phyloP scores from a whole-genome alignment of 2,113 vertebrate species.

The Centropristis striata region DNA sequence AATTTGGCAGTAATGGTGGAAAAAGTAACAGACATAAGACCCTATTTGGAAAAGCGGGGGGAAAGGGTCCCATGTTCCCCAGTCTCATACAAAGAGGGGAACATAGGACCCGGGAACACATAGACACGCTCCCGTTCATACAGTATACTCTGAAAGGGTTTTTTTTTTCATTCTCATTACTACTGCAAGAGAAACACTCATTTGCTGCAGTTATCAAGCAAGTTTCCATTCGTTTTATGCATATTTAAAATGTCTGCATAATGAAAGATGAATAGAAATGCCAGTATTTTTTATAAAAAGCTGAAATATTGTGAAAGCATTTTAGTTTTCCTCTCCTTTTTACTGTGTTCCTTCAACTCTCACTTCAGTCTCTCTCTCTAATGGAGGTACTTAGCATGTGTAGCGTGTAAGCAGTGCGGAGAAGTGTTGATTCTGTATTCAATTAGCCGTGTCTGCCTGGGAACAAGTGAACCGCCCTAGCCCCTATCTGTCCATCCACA shows the following conservation, averaged over 20 bases:
- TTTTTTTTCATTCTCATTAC: not conserved
- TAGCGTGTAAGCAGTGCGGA: slow-evolving; percentile 73
- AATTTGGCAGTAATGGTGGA: too few relatives aligned
- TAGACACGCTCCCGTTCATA: too few relatives aligned
- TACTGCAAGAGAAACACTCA: not conserved
- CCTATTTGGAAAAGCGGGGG: too few relatives aligned
- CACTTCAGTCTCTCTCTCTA: slow-evolving; percentile 24
- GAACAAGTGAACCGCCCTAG: slow-evolving; percentile 55
- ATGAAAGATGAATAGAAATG: not conserved
- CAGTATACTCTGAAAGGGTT: too few relatives aligned
- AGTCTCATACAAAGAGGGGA: too few relatives aligned
- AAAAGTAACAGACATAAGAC: too few relatives aligned
- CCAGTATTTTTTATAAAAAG: not conserved
- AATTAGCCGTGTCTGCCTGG: slow-evolving; percentile 73
- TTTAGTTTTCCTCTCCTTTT: slow-evolving; percentile 30
- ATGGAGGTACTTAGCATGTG: slow-evolving; percentile 79
- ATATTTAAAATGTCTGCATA: slow-evolving; percentile 13
- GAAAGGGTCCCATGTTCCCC: too few relatives aligned
- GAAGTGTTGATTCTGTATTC: slow-evolving; percentile 79
- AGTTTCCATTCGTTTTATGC: not conserved
- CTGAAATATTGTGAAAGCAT: slow-evolving; percentile 13
- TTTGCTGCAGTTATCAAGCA: not conserved
- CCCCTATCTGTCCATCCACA: slow-evolving; percentile 36
- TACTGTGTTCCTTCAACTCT: slow-evolving; percentile 14
- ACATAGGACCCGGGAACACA: too few relatives aligned